phyloP scores from a whole-genome alignment of 2,797 vertebrate species.

The Coregonus sp. region DNA sequence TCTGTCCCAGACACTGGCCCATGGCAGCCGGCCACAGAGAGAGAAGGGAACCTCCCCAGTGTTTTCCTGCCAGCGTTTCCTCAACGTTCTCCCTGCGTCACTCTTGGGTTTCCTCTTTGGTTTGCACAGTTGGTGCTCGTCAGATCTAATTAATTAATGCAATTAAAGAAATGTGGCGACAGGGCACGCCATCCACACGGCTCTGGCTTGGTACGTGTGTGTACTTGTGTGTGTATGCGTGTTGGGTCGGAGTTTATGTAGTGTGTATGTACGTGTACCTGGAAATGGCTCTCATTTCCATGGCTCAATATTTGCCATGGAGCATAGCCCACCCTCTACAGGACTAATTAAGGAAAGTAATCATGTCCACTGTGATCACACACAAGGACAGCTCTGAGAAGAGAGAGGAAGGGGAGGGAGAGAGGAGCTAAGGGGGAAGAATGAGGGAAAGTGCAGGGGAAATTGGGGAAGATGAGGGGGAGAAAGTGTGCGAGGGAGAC shows the following conservation, averaged over 20 bases:
- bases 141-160: conserved; percentile 60
- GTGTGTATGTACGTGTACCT: conserved; percentile 21
- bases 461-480: background rate
- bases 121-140: conserved; percentile 39
- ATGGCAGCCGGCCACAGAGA: conserved; percentile 5
- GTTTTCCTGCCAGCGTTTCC: conserved; percentile 14
- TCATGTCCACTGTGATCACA: conserved; percentile 64
- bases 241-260: background rate
- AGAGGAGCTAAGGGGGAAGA: conserved; percentile 9
- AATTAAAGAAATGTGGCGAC: conserved; percentile 61
- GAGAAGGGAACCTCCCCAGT: background rate
- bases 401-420: conserved; percentile 23
- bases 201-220: conserved; percentile 14
- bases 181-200: conserved; percentile 45
- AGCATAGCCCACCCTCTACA: conserved; percentile 65
- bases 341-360: conserved; percentile 72
- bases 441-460: background rate
- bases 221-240: conserved; percentile 31
- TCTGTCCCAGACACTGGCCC: conserved; percentile 9
- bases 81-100: background rate
- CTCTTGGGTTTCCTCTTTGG: conserved; percentile 4
- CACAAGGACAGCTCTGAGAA: conserved; percentile 33
- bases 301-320: conserved; percentile 73
- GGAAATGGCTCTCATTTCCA: conserved; percentile 70
- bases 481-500: background rate